These are phyloP conservation scores for Decapterus maruadsi DNA, from an alignment of 2,797 vertebrate genomes.

Conservation along the genomic window DNA sequence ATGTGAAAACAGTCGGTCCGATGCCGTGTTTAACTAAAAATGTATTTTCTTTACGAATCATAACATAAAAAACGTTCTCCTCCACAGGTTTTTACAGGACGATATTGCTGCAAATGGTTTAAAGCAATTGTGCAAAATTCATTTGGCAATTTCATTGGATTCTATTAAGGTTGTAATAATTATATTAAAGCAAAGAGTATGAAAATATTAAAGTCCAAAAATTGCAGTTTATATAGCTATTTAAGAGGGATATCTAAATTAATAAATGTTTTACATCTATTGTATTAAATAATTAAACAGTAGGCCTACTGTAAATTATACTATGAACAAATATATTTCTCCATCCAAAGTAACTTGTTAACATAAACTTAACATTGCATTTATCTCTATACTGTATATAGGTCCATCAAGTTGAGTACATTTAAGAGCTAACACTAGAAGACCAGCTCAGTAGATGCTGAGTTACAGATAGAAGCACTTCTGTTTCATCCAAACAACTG, in stretches of 20 bases:
- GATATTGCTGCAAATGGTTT: neutral
- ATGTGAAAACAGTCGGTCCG: slow-evolving; percentile 1
- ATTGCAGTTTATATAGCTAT: neutral
- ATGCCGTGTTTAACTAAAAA: neutral
- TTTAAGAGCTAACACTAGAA: neutral
- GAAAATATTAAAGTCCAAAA: neutral
- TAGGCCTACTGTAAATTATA: neutral
- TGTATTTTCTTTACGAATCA: neutral
- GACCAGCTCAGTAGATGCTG: neutral
- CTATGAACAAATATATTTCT: too few species aligned
- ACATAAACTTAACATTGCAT: neutral
- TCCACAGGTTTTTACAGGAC: neutral
- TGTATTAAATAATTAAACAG: neutral
- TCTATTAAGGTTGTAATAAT: neutral
- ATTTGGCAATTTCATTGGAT: neutral
- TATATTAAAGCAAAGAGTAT: neutral
- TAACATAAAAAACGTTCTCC: neutral
- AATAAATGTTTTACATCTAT: neutral
- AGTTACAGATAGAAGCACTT: too few species aligned
- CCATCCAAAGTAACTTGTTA: neutral
- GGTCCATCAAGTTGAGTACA: neutral
- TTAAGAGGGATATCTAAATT: neutral
- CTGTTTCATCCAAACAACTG: neutral
- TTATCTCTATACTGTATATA: neutral
- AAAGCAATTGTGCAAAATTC: neutral